These are phyloP conservation scores for Odontamblyopus rebecca DNA, from an alignment of 2,797 vertebrate genomes.

Conservation along the genomic window DNA sequence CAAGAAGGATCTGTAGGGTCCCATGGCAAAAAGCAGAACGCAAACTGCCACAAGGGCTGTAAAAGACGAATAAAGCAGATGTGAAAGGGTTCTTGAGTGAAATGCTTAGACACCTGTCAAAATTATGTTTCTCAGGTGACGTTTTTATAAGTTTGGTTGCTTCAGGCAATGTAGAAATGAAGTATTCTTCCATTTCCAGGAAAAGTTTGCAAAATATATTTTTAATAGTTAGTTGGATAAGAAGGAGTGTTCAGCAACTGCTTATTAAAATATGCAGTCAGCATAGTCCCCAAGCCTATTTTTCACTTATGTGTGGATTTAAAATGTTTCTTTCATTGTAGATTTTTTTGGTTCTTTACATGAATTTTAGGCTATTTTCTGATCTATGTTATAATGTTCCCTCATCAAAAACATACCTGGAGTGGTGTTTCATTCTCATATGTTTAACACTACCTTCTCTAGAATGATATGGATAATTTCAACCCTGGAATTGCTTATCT, in stretches of 20 bases:
- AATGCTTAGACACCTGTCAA: not conserved
- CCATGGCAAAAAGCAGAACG: conserved; percentile 15
- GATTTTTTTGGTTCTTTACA: not conserved
- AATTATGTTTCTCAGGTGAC: not conserved
- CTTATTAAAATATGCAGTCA: too few relatives aligned
- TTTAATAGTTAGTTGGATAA: too few relatives aligned
- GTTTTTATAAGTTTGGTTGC: not conserved
- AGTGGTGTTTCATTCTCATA: too few relatives aligned
- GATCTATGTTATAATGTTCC: too few relatives aligned
- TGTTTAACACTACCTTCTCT: too few relatives aligned
- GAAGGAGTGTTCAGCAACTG: not conserved
- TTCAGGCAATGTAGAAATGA: not conserved
- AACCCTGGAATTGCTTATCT: too few relatives aligned
- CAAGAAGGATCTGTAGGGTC: not conserved
- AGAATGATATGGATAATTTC: too few relatives aligned
- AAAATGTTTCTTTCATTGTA: not conserved
- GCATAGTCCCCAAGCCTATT: too few relatives aligned
- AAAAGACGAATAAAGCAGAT: not conserved
- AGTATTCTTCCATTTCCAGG: not conserved
- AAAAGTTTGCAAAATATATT: too few relatives aligned
- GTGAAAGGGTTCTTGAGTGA: not conserved
- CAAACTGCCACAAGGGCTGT: conserved; percentile 7
- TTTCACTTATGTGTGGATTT: not conserved
- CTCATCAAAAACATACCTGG: too few relatives aligned
- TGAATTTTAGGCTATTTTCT: not conserved